Evolutionary conservation across 2,113 vertebrate species (phyloP).

Genomic region (Dromaius novaehollandiae): DNA sequence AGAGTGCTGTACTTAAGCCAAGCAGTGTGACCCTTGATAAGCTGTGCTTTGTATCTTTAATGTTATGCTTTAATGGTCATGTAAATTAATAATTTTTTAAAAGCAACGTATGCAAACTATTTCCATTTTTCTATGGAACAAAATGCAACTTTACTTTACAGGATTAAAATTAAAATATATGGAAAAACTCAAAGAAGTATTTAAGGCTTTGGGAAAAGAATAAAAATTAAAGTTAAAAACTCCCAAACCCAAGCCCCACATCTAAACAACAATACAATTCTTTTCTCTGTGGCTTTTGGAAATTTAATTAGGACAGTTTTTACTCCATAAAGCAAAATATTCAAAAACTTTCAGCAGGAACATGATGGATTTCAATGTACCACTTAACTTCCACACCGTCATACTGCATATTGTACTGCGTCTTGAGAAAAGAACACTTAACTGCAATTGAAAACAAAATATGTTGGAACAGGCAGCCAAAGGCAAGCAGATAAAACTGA

Average conservation of each 20-base stretch:
- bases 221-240: not conserved
- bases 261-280: not conserved
- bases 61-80: conserved; percentile 42
- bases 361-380: not conserved
- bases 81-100: not conserved
- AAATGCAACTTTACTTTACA: not conserved
- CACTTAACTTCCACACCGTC: not conserved
- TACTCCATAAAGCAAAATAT: not conserved
- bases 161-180: not conserved
- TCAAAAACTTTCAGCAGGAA: not conserved
- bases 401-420: not conserved
- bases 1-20: not conserved
- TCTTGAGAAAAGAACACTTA: conserved; percentile 17
- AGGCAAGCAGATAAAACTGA: not conserved
- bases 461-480: not conserved
- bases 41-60: not conserved
- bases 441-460: conserved; percentile 16
- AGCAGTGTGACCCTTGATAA: not conserved
- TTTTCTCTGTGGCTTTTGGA: not conserved
- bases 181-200: not conserved
- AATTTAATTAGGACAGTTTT: not conserved
- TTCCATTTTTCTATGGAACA: not conserved
- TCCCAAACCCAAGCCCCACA: not conserved
- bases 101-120: not conserved
- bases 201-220: not conserved